Percentiles rank a stretch among this genome's conserved stretches.
Evolutionary conservation across 2,797 vertebrate species (phyloP).

Genomic region (Parauchenoglanis ngamensis): DNA sequence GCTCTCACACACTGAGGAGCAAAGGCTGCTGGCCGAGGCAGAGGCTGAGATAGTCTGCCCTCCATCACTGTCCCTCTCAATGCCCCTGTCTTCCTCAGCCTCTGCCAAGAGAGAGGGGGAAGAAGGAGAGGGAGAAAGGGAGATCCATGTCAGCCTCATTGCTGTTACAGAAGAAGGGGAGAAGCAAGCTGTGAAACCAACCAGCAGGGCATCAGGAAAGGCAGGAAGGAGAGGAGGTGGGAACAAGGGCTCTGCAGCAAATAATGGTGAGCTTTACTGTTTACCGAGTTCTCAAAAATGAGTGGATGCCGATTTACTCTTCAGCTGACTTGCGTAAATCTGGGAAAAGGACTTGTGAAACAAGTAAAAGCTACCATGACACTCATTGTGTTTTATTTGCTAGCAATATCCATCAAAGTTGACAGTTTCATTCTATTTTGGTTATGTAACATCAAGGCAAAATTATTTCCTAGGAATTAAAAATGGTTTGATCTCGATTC

Average conservation of each 20-base stretch:
- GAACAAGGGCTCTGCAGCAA: slow-evolving; percentile 68
- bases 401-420: neutral
- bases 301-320: neutral
- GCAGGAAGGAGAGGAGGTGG: slow-evolving; percentile 66
- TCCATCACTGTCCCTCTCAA: slow-evolving; percentile 77
- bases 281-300: neutral
- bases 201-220: slow-evolving; percentile 61
- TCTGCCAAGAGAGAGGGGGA: slow-evolving; percentile 72
- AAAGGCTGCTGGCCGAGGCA: slow-evolving; percentile 83
- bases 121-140: slow-evolving; percentile 62
- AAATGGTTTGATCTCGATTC: neutral
- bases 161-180: slow-evolving; percentile 72
- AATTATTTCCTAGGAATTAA: neutral
- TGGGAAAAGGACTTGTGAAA: neutral
- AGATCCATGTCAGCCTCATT: slow-evolving; percentile 76
- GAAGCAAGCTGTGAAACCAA: slow-evolving; percentile 64
- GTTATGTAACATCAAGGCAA: neutral
- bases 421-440: neutral
- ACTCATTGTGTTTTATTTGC: neutral
- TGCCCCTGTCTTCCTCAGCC: slow-evolving; percentile 75
- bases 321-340: neutral
- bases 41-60: slow-evolving; percentile 87
- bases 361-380: neutral
- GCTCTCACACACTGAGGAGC: slow-evolving; percentile 89
- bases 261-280: slow-evolving; percentile 54